Base-by-base conservation (phyloP, 2,797 vertebrate genomes). In the Anabacerthia variegaticeps region DNA sequence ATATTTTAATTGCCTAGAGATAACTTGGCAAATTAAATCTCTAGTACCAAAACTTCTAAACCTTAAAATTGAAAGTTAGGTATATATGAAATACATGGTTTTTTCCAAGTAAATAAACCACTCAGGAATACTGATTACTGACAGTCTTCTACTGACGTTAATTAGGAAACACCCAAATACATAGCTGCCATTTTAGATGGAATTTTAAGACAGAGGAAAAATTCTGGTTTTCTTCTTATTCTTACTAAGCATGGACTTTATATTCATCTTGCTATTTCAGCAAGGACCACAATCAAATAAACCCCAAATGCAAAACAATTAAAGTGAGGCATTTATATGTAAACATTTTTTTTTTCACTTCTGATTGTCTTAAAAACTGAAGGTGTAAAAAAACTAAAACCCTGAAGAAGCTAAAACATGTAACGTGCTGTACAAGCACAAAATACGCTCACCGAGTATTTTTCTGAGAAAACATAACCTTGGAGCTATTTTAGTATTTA, bases 1-100 rank as follows among this genome's bases (percentile, higher is more conserved):
- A 26, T 66, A 51, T 89, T 96, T 91, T 96, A 92, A 95, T 78
- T 96, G 85, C 74, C 73, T 93, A 54, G 71, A 74, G 74, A 84
- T 88, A 95, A 76, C 49, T 82, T 65, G 10, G 37, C 68, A 92
- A 91, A 89, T 92, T 91, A 41, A 43, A 76, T 63, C 15, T 6
- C 44, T 76, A 71, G 44, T 55, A 63, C 44, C 88, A 86, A 88
- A 94, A 71, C 56, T 81, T 86, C 44, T 66, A 49, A 81, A 84
- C 48, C 73, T 65, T 37, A 85, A 85, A 52, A 30, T 86, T 46
- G 20, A 59, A 89, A 91, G 28, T 89, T 91, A 68, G 1, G 1
- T 59, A 74, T 30, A 44, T 44, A 44, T 2, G 4, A 78, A 92
- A 59, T 10, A 16, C n/a, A 2, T 19, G 20, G n/a, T 69, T 48